Percentiles rank a stretch among this genome's conserved stretches.
Conservation (phyloP, 2,113 vertebrate species). For the Numida meleagris region DNA sequence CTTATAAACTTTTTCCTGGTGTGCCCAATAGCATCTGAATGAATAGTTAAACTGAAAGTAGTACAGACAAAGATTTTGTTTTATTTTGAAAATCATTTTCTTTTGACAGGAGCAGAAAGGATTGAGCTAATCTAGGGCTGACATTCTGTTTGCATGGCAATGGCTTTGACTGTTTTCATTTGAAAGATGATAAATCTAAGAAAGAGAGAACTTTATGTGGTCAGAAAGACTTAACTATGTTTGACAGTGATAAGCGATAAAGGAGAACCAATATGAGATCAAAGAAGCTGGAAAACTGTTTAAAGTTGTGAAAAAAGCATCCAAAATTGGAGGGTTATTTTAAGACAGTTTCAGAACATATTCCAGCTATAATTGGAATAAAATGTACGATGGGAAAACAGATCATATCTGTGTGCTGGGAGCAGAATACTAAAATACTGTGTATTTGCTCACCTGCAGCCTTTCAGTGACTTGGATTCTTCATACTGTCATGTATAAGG, state of each 20-base stretch:
- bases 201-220: not conserved
- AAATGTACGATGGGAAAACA: not conserved
- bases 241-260: constrained; percentile 34
- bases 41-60: not conserved
- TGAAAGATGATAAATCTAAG: constrained; percentile 16
- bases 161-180: not conserved
- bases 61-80: not conserved
- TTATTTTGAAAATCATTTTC: not conserved
- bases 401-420: not conserved
- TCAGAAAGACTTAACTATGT: not conserved
- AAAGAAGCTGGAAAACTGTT: constrained; percentile 12
- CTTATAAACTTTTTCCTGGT: not conserved
- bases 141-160: not conserved
- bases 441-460: not conserved
- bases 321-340: not conserved
- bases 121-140: not conserved
- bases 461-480: not conserved
- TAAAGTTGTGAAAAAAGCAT: not conserved
- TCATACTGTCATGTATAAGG: not conserved
- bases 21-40: not conserved
- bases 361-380: not conserved
- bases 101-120: not conserved
- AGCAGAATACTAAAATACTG: not conserved
- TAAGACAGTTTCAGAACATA: not conserved
- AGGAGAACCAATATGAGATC: not conserved